A percentile compares a stretch with the other conserved stretches of the same genome.
phyloP scores from a whole-genome alignment of 2,113 vertebrate species.

The Brachypodius melanocephalos region DNA sequence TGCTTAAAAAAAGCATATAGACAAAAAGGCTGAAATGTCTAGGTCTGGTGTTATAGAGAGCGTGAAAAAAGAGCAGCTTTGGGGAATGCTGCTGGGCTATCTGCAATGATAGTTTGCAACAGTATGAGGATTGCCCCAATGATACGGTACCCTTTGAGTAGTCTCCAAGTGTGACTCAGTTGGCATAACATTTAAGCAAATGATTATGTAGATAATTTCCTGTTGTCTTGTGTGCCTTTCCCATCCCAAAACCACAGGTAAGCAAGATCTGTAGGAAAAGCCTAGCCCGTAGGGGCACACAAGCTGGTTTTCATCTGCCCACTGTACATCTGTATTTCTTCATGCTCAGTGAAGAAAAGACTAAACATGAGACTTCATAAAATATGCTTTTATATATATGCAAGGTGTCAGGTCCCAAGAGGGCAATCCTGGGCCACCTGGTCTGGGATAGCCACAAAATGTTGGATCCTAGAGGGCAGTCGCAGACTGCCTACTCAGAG shows the following conservation, averaged over 20 bases:
- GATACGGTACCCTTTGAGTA: background rate
- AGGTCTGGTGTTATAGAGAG: background rate
- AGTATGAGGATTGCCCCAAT: rapidly evolving
- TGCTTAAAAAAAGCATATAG: rapidly evolving
- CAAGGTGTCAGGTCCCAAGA: background rate
- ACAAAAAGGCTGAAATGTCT: background rate
- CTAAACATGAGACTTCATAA: background rate
- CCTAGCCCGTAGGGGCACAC: background rate
- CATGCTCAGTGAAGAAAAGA: background rate
- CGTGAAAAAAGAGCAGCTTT: background rate
- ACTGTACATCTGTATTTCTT: background rate
- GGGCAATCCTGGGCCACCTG: background rate
- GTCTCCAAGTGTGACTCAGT: background rate
- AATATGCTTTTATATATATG: background rate
- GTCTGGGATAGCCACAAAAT: background rate
- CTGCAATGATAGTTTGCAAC: background rate
- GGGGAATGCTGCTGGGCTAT: background rate
- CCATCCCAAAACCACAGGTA: background rate
- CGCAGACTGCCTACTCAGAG: background rate
- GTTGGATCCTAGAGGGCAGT: background rate
- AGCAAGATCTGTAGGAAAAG: background rate
- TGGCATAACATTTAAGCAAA: background rate
- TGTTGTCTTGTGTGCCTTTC: background rate
- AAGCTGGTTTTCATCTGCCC: background rate
- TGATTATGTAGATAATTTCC: background rate